Conservation (phyloP, 35 echinoderm and acorn worm species). For the Amphiura filiformis region DNA sequence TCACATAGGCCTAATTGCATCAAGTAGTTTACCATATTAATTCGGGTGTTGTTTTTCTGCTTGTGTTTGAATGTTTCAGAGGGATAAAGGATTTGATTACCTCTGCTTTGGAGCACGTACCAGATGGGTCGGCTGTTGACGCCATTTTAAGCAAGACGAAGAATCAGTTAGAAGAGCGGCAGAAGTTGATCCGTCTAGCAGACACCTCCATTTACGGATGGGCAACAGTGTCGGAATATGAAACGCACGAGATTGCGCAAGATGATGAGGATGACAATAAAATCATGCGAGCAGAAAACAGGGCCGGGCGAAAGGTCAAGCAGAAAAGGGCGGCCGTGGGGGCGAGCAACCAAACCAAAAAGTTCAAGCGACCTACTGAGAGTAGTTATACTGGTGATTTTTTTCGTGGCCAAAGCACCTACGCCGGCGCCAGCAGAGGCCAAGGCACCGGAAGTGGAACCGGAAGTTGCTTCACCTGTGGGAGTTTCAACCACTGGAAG, state of each 20-base stretch:
- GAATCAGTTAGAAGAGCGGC: too few relatives aligned
- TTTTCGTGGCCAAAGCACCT: background rate
- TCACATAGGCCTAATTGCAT: too few relatives aligned
- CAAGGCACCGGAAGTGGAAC: background rate
- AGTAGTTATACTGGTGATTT: background rate
- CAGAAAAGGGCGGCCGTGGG: too few relatives aligned
- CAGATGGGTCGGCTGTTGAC: too few relatives aligned
- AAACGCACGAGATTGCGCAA: slow-evolving; percentile 3
- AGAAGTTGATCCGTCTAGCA: slow-evolving; percentile 16
- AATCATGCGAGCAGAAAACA: slow-evolving; percentile 10
- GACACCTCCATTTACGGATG: background rate
- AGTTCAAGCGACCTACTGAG: too few relatives aligned
- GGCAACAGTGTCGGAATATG: background rate
- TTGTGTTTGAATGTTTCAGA: too few relatives aligned
- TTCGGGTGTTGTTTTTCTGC: too few relatives aligned
- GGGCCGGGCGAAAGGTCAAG: background rate
- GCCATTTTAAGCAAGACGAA: too few relatives aligned
- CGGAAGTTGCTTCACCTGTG: background rate
- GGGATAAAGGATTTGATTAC: too few relatives aligned
- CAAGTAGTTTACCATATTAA: too few relatives aligned
- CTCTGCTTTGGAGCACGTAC: too few relatives aligned
- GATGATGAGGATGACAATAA: slow-evolving; percentile 27
- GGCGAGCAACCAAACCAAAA: too few relatives aligned
- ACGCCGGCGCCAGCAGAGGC: background rate
- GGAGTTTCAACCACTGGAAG: background rate